phyloP scores from a whole-genome alignment of 2,797 vertebrate species.

The Neoniphon sammara region DNA sequence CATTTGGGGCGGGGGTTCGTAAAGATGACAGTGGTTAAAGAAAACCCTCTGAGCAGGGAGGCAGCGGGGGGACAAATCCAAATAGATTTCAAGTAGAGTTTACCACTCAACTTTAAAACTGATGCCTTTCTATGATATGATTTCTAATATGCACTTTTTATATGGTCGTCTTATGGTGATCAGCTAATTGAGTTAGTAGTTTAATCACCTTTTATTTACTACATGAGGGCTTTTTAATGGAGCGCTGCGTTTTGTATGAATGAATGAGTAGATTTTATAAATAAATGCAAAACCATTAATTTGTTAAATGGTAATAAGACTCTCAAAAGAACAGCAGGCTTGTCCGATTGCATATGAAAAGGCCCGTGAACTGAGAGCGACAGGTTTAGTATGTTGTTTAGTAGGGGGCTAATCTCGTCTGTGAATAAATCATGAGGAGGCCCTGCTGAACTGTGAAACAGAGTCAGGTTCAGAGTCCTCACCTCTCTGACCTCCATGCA shows the following conservation, averaged over 20 bases:
- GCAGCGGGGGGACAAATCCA: background rate
- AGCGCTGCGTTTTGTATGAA: too few species aligned
- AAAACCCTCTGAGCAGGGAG: background rate
- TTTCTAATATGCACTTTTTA: constrained; percentile 17
- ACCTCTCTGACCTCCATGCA: constrained; percentile 64
- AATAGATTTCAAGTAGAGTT: background rate
- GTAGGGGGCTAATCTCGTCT: constrained; percentile 18
- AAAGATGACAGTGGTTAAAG: background rate
- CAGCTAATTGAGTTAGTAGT: too few species aligned
- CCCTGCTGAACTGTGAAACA: constrained; percentile 44
- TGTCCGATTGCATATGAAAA: background rate
- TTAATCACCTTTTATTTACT: too few species aligned
- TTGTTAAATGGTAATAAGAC: background rate
- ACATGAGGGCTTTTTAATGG: background rate
- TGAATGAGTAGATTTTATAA: too few species aligned
- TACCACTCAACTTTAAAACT: constrained; percentile 16
- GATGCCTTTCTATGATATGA: constrained; percentile 12
- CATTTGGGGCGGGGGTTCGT: background rate
- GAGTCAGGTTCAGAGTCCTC: constrained; percentile 63
- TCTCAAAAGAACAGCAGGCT: background rate
- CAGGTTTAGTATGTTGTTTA: constrained; percentile 1
- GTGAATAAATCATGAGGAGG: constrained; percentile 52
- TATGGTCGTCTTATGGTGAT: background rate
- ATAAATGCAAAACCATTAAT: background rate
- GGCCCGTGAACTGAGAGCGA: background rate